Conservation (phyloP, 2,888 invertebrate species). For the Ischnura elegans region DNA sequence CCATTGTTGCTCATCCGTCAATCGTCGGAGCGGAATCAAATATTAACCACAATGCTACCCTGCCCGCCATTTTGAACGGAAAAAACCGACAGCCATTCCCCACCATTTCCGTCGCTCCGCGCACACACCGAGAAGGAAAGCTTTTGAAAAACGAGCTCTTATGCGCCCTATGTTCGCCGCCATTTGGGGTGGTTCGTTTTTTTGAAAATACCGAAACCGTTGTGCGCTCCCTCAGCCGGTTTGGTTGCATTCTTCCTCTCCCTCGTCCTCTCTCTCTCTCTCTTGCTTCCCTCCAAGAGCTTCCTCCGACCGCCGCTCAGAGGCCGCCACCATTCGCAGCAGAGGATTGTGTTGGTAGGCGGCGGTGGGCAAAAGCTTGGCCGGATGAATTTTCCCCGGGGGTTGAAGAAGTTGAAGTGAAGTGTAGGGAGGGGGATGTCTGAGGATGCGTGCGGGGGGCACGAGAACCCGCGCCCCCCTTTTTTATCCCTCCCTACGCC, state of each 20-base stretch:
- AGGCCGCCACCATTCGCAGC: constrained; percentile 34
- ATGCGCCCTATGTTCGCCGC: background rate
- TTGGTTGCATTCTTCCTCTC: constrained; percentile 59
- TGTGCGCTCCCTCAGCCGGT: constrained; percentile 56
- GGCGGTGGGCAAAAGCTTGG: background rate
- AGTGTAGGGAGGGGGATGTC: background rate
- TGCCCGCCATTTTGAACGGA: background rate
- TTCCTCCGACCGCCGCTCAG: constrained; percentile 38
- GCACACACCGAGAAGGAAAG: background rate
- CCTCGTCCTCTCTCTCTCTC: constrained; percentile 18
- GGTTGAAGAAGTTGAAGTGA: constrained; percentile 34
- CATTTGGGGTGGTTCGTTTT: constrained; percentile 33
- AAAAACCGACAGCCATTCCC: background rate
- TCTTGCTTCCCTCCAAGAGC: background rate
- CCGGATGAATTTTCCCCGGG: constrained; percentile 60
- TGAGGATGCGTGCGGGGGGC: no score
- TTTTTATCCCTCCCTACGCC: background rate
- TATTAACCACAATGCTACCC: background rate
- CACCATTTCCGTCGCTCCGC: background rate
- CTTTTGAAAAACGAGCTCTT: background rate
- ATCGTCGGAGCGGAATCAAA: background rate
- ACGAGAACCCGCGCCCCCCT: background rate
- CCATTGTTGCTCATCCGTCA: background rate
- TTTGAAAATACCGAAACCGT: constrained; percentile 64
- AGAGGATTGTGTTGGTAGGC: constrained; percentile 31